Conservation (phyloP, 2,888 invertebrate genomes). For the Pristionchus entomophagus region DNA sequence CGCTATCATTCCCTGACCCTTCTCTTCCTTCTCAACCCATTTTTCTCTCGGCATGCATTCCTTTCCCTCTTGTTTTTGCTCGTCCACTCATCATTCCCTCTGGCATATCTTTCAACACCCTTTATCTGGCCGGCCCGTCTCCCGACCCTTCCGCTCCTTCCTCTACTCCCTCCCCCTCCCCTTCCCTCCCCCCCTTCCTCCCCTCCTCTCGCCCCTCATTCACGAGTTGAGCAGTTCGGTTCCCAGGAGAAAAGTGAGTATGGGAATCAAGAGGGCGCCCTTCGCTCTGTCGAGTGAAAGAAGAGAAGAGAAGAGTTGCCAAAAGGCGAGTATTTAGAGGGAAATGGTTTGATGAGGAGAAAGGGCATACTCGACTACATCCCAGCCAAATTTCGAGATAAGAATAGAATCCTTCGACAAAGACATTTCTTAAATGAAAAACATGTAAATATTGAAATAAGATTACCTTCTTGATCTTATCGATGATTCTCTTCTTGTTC, state of each 20-base stretch:
- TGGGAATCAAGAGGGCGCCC: constrained; percentile 6
- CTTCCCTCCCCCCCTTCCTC: not conserved
- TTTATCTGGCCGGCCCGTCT: constrained; percentile 11
- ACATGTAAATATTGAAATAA: not conserved
- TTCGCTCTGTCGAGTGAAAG: not conserved
- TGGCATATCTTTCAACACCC: constrained; percentile 43
- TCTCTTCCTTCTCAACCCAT: not conserved
- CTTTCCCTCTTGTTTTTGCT: constrained; percentile 31
- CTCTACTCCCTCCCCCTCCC: not conserved
- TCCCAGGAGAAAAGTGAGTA: constrained; percentile 33
- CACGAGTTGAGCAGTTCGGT: constrained; percentile 35
- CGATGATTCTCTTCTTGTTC: constrained; percentile 53
- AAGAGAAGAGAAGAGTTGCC: not conserved
- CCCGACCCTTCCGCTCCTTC: not conserved
- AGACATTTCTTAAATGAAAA: not conserved
- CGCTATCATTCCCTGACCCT: not conserved
- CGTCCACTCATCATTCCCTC: constrained; percentile 35
- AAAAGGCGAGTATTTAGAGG: not conserved
- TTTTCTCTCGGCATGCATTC: not conserved
- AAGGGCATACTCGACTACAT: not conserved
- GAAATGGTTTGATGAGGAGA: constrained; percentile 41
- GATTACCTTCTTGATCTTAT: constrained; percentile 37
- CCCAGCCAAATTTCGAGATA: not conserved
- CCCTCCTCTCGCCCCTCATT: not conserved
- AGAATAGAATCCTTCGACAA: not conserved